Conservation (phyloP, 2,888 invertebrate genomes). For the Callosobruchus maculatus region DNA sequence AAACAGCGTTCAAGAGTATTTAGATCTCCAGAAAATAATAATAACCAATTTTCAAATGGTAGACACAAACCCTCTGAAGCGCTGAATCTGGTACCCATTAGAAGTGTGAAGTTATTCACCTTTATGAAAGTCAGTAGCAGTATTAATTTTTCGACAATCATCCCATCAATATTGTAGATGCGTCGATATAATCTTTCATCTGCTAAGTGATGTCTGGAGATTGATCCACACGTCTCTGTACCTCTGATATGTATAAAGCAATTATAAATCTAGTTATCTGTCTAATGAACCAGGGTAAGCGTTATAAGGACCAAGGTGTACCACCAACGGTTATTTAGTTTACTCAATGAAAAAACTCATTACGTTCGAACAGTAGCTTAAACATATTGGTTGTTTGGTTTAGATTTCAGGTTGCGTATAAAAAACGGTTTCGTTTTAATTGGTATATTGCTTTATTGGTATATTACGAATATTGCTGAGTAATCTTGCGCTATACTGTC, state of each 20-base stretch:
- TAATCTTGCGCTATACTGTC: too few species aligned
- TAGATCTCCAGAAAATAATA: too few species aligned
- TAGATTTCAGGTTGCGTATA: not conserved
- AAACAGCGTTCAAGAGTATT: too few species aligned
- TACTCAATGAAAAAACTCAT: not conserved
- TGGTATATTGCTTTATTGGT: not conserved
- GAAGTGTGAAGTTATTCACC: not conserved
- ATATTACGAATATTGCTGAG: not conserved
- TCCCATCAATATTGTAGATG: not conserved
- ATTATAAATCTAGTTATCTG: not conserved
- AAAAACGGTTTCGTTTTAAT: not conserved
- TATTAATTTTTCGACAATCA: not conserved
- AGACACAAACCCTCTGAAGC: too few species aligned
- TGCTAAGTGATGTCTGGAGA: not conserved
- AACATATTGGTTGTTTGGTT: not conserved
- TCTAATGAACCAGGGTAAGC: not conserved
- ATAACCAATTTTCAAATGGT: too few species aligned
- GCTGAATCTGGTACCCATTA: too few species aligned
- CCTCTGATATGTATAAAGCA: not conserved
- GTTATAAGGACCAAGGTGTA: not conserved
- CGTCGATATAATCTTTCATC: not conserved
- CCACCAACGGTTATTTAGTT: not conserved
- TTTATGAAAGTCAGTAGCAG: not conserved
- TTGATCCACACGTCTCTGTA: not conserved
- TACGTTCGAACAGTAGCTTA: not conserved